Percentiles rank a stretch among this genome's conserved stretches.
Evolutionary conservation across 2,888 invertebrate genomes (phyloP).

Genomic region (Euproctis similis): DNA sequence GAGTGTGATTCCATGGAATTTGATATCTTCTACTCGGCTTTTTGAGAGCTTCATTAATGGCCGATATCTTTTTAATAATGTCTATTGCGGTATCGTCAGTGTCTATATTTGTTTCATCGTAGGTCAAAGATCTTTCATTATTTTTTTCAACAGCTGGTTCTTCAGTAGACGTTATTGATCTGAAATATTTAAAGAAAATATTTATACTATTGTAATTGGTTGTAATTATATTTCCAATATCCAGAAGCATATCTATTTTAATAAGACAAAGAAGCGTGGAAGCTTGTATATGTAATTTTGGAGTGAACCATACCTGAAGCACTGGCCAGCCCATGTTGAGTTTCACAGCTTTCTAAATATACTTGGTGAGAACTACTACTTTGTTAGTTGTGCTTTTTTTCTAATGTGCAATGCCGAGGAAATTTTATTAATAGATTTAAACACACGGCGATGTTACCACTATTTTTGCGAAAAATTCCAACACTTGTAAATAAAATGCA

Average conservation of each 20-base stretch:
- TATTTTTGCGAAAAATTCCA: too few relatives aligned
- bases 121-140: conserved; percentile 34
- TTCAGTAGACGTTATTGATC: too few relatives aligned
- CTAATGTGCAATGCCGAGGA: conserved; percentile 14
- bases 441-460: conserved; percentile 2
- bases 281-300: conserved; percentile 31
- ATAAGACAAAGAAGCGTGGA: conserved; percentile 31
- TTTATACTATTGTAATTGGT: conserved; percentile 2
- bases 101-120: conserved; percentile 29
- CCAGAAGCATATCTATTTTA: conserved; percentile 29
- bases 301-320: conserved; percentile 61
- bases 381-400: conserved; percentile 40
- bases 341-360: conserved; percentile 29
- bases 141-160: conserved; percentile 13
- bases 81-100: conserved; percentile 42
- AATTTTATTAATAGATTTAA: conserved; percentile 15
- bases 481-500: too few relatives aligned
- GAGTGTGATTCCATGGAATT: conserved; percentile 33
- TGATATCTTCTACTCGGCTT: conserved; percentile 44
- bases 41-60: conserved; percentile 64
- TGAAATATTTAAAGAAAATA: conserved; percentile 2
- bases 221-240: conserved; percentile 18
- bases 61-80: conserved; percentile 73
- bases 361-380: conserved; percentile 19
- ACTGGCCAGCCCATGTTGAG: conserved; percentile 21